Evolutionary conservation across 2,113 vertebrate genomes (phyloP).

Genomic region (Lophius piscatorius): DNA sequence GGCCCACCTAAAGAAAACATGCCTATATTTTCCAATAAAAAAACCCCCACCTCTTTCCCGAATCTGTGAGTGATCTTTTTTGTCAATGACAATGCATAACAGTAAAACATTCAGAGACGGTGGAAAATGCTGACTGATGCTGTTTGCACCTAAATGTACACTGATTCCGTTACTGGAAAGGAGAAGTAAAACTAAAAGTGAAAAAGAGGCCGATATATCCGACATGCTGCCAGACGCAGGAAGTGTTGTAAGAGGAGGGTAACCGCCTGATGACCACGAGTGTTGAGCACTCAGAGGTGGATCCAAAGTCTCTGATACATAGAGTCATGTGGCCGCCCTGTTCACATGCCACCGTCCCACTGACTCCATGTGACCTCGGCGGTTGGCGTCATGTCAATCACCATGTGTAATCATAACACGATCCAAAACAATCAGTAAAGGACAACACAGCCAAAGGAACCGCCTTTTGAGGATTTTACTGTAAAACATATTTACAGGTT

Average conservation of each 20-base stretch:
- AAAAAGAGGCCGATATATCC: slow-evolving; percentile 14
- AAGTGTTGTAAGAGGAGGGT: slow-evolving; percentile 33
- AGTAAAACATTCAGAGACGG: too few species aligned
- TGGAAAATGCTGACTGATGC: too few species aligned
- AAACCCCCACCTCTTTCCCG: too few species aligned
- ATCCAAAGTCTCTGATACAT: background rate
- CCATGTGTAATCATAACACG: too few species aligned
- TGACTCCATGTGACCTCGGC: slow-evolving; percentile 7
- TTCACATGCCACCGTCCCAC: slow-evolving; percentile 42
- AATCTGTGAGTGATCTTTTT: too few species aligned
- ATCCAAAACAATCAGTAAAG: too few species aligned
- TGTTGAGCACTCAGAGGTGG: slow-evolving; percentile 4
- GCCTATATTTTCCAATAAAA: too few species aligned
- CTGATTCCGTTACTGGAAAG: background rate
- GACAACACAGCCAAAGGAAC: background rate
- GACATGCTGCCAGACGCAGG: slow-evolving; percentile 2
- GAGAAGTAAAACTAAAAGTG: slow-evolving; percentile 51
- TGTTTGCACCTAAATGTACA: slow-evolving; percentile 12
- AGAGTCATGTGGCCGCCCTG: slow-evolving; percentile 23
- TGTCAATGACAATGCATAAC: too few species aligned
- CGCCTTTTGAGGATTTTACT: slow-evolving; percentile 16
- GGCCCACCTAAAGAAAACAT: too few species aligned
- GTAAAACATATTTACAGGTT: slow-evolving; percentile 45
- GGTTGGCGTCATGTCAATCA: too few species aligned
- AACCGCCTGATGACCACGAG: slow-evolving; percentile 4